These are phyloP conservation scores for Eulimnadia texana DNA, from an alignment of 1,140 invertebrate genomes.

Conservation along the genomic window DNA sequence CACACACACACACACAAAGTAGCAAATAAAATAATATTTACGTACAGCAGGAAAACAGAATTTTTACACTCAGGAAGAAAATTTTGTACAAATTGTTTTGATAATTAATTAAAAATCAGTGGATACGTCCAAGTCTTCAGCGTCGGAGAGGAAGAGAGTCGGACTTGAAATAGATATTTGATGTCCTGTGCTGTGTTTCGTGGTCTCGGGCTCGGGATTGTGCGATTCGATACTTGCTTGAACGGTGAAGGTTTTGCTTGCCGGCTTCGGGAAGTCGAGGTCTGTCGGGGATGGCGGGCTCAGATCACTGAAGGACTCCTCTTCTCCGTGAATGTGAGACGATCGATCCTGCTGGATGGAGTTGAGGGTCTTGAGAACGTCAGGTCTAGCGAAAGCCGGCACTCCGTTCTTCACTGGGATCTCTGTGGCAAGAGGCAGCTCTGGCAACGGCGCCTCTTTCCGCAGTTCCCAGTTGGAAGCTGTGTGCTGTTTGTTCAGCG, in stretches of 20 bases:
- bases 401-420: neutral
- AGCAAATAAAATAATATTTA: neutral
- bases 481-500: neutral
- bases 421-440: neutral
- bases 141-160: neutral
- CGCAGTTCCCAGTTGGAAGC: slow-evolving; percentile 1
- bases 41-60: no score
- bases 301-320: neutral
- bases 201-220: no score
- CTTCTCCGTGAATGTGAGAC: neutral
- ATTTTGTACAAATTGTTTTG: neutral
- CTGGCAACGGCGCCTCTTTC: neutral
- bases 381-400: neutral
- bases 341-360: neutral
- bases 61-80: neutral
- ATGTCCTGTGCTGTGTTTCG: no score
- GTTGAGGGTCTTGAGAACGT: neutral
- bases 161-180: no score
- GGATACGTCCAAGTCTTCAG: slow-evolving; percentile 4
- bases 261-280: neutral
- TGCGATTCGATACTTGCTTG: slow-evolving; percentile 6
- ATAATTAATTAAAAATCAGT: slow-evolving; percentile 10
- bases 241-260: no score
- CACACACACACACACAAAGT: neutral
- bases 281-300: neutral